Percentiles rank a stretch among this genome's conserved stretches.
These are phyloP conservation scores for Hydrotaea diabolus DNA, from an alignment of 2,888 invertebrate genomes.

Conservation along the genomic window DNA sequence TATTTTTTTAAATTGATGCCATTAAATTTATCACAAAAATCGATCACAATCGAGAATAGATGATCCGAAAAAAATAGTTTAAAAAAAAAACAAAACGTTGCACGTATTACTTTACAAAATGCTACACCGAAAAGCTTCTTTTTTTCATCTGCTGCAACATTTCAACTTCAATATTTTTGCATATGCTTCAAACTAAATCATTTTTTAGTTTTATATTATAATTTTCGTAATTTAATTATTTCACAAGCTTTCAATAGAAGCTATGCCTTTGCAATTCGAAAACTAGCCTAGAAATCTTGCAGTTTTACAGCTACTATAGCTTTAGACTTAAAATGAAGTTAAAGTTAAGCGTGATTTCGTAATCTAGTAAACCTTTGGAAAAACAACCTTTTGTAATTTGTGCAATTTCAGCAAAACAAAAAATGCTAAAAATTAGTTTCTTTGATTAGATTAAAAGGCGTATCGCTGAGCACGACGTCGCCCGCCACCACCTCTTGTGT, in stretches of 20 bases:
- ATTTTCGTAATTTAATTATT: background rate
- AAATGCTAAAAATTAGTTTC: no score
- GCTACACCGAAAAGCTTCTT: background rate
- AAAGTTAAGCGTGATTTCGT: no score
- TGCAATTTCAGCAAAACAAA: no score
- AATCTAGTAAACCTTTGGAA: background rate
- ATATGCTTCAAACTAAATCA: no score
- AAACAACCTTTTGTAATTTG: background rate
- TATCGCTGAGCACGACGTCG: no score
- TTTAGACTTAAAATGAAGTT: no score
- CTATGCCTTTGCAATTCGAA: constrained; percentile 1
- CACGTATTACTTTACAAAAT: background rate
- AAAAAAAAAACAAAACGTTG: background rate
- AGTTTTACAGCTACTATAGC: no score
- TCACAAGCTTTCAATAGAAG: constrained; percentile 14
- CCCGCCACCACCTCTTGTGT: no score
- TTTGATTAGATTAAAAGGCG: no score
- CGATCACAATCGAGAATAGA: background rate
- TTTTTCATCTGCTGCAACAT: background rate
- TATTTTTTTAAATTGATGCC: constrained; percentile 60
- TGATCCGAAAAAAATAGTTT: background rate
- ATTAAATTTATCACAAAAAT: constrained; percentile 39
- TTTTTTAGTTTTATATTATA: no score
- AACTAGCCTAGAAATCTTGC: no score
- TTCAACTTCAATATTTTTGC: no score